Base-by-base conservation (phyloP, 2,888 invertebrate genomes). In the Enchytraeus crypticus region DNA sequence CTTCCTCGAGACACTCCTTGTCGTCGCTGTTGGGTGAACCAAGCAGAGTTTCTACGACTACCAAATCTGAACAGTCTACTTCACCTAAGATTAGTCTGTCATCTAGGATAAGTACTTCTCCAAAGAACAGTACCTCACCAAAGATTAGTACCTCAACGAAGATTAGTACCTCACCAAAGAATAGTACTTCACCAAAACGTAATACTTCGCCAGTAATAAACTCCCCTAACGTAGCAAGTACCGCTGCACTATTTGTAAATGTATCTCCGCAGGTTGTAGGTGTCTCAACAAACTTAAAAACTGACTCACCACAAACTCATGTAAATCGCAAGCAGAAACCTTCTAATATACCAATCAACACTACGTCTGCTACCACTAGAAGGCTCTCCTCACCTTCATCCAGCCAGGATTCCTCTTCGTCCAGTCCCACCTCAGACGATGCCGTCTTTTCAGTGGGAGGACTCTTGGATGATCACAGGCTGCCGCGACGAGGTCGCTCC, bases 401-500 rank as follows among this genome's bases (percentile, higher is more conserved):
- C 18, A 34, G 34, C 3, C 1, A 29, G 1, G 53, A 32, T 23
- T 53, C 55, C n/a, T 34, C 55, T 2, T 34, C 55, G 21, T 32
- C 34, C 18, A 57, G 47, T 47, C 45, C 45, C 2, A 57, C 45
- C n/a, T 45, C 57, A 5, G 57, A 57, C 47, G 57, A 57, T 18
- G 29, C 30, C 8, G 57, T 4, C 18, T 14, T 57, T 32, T 47
- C 27, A 27, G 46, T 29, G 4, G 46, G 27, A 2, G 29, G 27
- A 21, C 55, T 33, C 32, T 32, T 33, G 1, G 54, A 34, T 38
- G 54, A 23, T 3, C 23, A 38, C 18, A 3, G 23, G 23, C 27
- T 27, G 18, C 5, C 43, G 26, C 43, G 38, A 3, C 33, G 43
- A 38, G 33, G 33, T 8, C 82, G 87, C 74, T 87, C 87, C 70